A percentile compares a stretch with the other conserved stretches of the same genome.
Conservation (phyloP, 2,797 vertebrate species). For the Lagocephalus sceleratus region DNA sequence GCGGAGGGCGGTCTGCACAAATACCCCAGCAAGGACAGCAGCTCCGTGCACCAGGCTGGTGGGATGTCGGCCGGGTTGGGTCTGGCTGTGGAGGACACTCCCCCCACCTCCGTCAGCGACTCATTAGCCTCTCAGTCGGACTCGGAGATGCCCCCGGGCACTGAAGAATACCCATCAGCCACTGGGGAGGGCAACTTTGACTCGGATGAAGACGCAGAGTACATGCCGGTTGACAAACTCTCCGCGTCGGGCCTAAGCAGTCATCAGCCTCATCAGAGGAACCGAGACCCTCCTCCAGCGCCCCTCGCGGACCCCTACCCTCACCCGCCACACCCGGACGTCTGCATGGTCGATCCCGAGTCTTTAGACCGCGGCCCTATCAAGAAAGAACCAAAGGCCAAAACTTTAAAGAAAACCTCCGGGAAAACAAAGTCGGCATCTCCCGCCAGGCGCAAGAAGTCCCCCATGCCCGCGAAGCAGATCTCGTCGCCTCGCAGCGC, state of each 20-base stretch:
- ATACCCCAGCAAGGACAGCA: slow-evolving; percentile 48
- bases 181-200: slow-evolving; percentile 88
- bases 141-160: slow-evolving; percentile 88
- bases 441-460: slow-evolving; percentile 85
- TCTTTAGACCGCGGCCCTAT: slow-evolving; percentile 76
- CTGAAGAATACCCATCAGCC: slow-evolving; percentile 89
- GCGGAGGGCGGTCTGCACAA: slow-evolving; percentile 62
- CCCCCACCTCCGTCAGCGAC: slow-evolving; percentile 93
- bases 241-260: slow-evolving; percentile 72
- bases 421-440: slow-evolving; percentile 88
- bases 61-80: slow-evolving; percentile 70
- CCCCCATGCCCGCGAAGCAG: slow-evolving; percentile 85
- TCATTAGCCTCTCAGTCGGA: slow-evolving; percentile 94
- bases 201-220: slow-evolving; percentile 94
- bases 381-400: slow-evolving; percentile 90
- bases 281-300: slow-evolving; percentile 85
- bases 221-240: slow-evolving; percentile 90
- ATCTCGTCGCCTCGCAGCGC: slow-evolving; percentile 76
- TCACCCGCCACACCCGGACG: slow-evolving; percentile 87
- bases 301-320: slow-evolving; percentile 87
- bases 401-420: slow-evolving; percentile 81
- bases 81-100: slow-evolving; percentile 86
- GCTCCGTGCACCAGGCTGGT: slow-evolving; percentile 69
- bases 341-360: slow-evolving; percentile 98
- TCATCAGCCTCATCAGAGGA: slow-evolving; percentile 76